phyloP scores from a whole-genome alignment of 2,113 vertebrate species.

The Tichodroma muraria region DNA sequence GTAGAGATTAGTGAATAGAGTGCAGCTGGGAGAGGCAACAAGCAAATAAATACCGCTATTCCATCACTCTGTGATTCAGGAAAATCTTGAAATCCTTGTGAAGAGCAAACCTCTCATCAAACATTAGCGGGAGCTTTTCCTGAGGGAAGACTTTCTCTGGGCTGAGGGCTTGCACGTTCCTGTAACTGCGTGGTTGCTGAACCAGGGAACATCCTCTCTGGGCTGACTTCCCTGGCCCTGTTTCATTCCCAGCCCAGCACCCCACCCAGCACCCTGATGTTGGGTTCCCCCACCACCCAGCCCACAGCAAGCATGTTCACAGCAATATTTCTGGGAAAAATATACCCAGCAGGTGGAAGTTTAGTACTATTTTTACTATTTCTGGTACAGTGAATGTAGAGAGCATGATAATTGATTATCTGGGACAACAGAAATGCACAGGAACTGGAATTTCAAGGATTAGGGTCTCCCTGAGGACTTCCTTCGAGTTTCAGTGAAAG shows the following conservation, averaged over 20 bases:
- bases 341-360: constrained; percentile 32
- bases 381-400: neutral
- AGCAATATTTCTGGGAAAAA: constrained; percentile 35
- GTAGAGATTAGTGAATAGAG: neutral
- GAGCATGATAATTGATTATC: constrained; percentile 53
- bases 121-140: neutral
- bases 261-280: neutral
- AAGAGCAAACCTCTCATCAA: neutral
- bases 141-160: neutral
- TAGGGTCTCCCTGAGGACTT: constrained; percentile 8
- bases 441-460: constrained; percentile 56
- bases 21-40: neutral
- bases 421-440: constrained; percentile 31
- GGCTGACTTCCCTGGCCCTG: rapidly evolving
- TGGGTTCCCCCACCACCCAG: neutral
- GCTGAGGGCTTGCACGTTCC: neutral
- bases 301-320: neutral
- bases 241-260: neutral
- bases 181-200: neutral
- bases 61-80: neutral
- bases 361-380: constrained; percentile 24
- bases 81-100: neutral
- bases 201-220: neutral
- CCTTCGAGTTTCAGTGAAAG: neutral
- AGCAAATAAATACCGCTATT: neutral